phyloP scores from a whole-genome alignment of 2,113 vertebrate genomes.

The Sinocyclocheilus maitianheensis region DNA sequence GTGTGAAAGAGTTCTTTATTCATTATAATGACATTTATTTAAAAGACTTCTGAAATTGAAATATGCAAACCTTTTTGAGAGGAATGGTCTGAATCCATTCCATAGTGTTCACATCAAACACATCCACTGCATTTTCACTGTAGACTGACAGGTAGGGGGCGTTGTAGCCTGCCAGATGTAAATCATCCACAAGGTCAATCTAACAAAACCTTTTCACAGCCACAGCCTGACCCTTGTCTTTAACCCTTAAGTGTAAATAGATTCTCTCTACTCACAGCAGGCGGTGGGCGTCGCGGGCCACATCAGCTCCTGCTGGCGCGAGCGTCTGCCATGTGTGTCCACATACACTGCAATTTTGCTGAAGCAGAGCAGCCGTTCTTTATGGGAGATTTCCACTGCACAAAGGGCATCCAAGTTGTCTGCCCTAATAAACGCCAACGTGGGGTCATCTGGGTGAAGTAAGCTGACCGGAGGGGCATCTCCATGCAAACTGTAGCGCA shows the following conservation, averaged over 20 bases:
- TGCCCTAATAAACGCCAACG: conserved; percentile 90
- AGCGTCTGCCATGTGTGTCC: conserved; percentile 94
- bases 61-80: conserved; percentile 88
- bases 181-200: not conserved
- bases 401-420: conserved; percentile 91
- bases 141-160: conserved; percentile 98
- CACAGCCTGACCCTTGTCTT: not conserved
- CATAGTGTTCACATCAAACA: conserved; percentile 97
- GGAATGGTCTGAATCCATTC: conserved; percentile 99
- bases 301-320: conserved; percentile 96
- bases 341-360: conserved; percentile 92
- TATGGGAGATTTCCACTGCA: conserved; percentile 94
- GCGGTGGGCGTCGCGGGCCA: conserved; percentile 90
- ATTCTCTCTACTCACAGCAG: conserved; percentile 84
- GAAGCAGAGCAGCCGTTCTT: conserved; percentile 98
- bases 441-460: conserved; percentile 93
- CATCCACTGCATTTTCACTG: conserved; percentile 95
- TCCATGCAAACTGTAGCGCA: conserved; percentile 85
- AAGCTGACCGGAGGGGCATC: conserved; percentile 83
- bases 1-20: not conserved
- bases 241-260: not conserved
- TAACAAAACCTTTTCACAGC: not conserved
- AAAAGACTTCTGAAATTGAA: not conserved
- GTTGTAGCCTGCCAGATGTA: conserved; percentile 84
- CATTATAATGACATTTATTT: not conserved